Base-by-base conservation (phyloP, 2,797 vertebrate genomes). In the Nothura maculosa region DNA sequence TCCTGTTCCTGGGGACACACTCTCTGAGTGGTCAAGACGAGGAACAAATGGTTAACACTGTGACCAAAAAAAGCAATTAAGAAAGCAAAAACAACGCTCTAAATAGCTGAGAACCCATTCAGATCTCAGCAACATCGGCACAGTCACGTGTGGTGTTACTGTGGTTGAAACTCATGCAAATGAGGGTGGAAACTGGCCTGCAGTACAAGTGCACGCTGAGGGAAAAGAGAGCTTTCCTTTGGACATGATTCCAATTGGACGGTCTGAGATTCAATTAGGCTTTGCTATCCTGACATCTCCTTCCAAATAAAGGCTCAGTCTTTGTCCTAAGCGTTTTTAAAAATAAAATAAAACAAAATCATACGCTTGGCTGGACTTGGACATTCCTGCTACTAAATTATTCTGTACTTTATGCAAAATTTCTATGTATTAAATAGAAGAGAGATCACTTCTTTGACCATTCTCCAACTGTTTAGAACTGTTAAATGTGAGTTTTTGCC, bases 401-500 rank as follows among this genome's bases (percentile, higher is more conserved):
- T 85, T 90, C 92, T 88, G 68, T 60, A 16, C 81, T 94, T 61
- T 4, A 85, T 87, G 94, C 68, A 82, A 85, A 76, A 76, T 93
- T 83, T 96, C 82, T 30, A 7, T 24, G 57, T 86, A 80, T 92
- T 67, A 27, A 72, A 69, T 69, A 72, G 72, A 74, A 83, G 40
- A 19, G 21, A 89, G 89, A 75, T 77, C 91, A 82, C 81, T 78
- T 90, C 83, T 92, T 95, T 95, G 87, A 91, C 94, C 69, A 30
- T 57, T 34, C 52, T 94, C 94, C 94, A 91, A 95, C 73, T 94
- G 92, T 92, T 96, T 95, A 94, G 82, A 81, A 73, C 85, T 90
- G 91, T 50, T 95, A 84, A 93, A 95, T 85, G 84, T 60, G 77
- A 82, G 83, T 90, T 92, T 93, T 89, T 48, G 55, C 85, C 89